Conservation (phyloP, 2,113 vertebrate species). For the Dipodomys spectabilis region DNA sequence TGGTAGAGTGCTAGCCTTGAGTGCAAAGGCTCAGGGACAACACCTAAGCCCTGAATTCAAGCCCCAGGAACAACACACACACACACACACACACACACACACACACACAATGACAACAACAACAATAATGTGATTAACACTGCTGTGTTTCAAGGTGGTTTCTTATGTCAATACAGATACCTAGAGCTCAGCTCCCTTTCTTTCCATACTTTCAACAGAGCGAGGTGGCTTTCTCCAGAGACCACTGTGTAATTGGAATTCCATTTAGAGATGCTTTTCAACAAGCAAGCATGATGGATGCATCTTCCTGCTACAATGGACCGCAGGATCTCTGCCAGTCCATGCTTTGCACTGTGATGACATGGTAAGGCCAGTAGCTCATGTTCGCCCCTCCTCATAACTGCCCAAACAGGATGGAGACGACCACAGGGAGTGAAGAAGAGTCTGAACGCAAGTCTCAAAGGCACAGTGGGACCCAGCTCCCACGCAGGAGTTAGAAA, state of each 20-base stretch:
- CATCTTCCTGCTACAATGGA: background rate
- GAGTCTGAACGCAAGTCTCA: accelerated
- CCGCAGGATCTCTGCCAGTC: background rate
- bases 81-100: no score
- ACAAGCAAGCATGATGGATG: background rate
- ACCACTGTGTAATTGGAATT: conserved; percentile 30
- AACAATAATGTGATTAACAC: background rate
- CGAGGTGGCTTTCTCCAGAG: conserved; percentile 10
- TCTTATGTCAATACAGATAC: background rate
- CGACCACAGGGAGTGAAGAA: background rate
- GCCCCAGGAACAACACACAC: no score
- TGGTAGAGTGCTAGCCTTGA: no score
- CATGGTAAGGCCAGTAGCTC: background rate
- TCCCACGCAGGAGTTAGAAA: background rate
- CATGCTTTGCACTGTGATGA: background rate
- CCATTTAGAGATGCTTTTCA: conserved; percentile 58
- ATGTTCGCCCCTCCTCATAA: background rate
- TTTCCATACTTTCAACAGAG: conserved; percentile 7
- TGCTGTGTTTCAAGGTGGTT: background rate
- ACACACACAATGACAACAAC: background rate
- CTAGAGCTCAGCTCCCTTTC: background rate
- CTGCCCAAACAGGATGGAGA: background rate
- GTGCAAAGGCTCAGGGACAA: no score
- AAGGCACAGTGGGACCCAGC: background rate
- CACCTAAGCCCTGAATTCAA: no score